Conservation (phyloP, 2,113 vertebrate species). For the Hydrochoerus hydrochaeris region DNA sequence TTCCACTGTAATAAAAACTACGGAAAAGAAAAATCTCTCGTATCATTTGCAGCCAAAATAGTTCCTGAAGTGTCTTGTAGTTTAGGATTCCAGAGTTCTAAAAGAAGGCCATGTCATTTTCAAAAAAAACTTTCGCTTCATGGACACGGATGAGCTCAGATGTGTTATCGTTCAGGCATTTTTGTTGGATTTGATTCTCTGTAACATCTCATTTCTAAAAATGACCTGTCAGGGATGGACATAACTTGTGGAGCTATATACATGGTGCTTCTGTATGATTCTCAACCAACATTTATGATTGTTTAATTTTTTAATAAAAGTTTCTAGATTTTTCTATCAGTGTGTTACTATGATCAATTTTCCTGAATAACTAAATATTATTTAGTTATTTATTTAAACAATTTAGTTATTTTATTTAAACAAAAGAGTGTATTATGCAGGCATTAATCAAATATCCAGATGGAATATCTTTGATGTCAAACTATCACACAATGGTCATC, state of each 20-base stretch:
- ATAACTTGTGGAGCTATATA: neutral
- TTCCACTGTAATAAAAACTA: slow-evolving; percentile 79
- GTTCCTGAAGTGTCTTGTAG: slow-evolving; percentile 75
- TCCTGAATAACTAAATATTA: neutral
- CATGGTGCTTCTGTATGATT: neutral
- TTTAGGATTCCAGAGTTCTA: slow-evolving; percentile 78
- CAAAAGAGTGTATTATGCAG: neutral
- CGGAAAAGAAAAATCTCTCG: slow-evolving; percentile 68
- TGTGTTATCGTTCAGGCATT: slow-evolving; percentile 26
- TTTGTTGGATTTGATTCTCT: slow-evolving; percentile 47
- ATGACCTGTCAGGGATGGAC: slow-evolving; percentile 39
- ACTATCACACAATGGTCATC: neutral
- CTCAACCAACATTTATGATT: slow-evolving; percentile 30
- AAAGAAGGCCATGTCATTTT: slow-evolving; percentile 76
- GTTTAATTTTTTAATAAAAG: slow-evolving; percentile 4
- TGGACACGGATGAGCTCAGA: slow-evolving; percentile 43
- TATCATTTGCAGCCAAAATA: slow-evolving; percentile 75
- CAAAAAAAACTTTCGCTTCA: slow-evolving; percentile 57
- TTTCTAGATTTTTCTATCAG: slow-evolving; percentile 36
- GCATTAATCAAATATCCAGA: neutral
- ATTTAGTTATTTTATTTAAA: slow-evolving; percentile 31
- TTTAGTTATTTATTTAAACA: slow-evolving; percentile 21
- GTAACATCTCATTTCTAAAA: slow-evolving; percentile 57
- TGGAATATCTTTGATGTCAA: neutral
- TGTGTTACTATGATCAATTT: neutral